These are phyloP conservation scores for Seira sanloemensis DNA, from an alignment of 2,888 invertebrate species.

Conservation along the genomic window DNA sequence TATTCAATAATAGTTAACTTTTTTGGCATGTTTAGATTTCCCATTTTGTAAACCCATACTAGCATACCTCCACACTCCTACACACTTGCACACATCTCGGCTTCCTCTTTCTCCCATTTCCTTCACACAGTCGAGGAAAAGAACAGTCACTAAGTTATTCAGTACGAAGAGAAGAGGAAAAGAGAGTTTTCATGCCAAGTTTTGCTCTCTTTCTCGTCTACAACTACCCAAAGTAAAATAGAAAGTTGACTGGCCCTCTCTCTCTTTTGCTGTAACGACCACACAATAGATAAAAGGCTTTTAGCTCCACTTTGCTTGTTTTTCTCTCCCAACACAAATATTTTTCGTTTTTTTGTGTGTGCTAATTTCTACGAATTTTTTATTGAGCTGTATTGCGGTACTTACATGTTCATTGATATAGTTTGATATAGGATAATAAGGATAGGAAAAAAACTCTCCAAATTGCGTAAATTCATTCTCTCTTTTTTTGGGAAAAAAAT, in stretches of 20 bases:
- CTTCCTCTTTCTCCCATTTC: slow-evolving; percentile 26
- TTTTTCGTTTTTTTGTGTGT: not conserved
- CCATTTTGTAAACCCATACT: not conserved
- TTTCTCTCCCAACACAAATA: not conserved
- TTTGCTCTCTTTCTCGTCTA: not conserved
- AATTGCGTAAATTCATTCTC: not conserved
- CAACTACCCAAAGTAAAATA: not conserved
- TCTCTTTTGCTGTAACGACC: slow-evolving; percentile 2
- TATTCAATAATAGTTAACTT: not conserved
- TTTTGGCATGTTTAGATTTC: not conserved
- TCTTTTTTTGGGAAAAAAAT: not conserved
- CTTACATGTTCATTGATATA: not conserved
- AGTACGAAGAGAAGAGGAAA: slow-evolving; percentile 32
- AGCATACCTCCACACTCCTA: not conserved
- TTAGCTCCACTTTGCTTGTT: not conserved
- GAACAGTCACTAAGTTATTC: slow-evolving; percentile 53
- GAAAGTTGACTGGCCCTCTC: slow-evolving; percentile 37
- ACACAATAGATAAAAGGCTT: slow-evolving; percentile 27
- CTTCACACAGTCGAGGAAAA: not conserved
- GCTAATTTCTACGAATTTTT: not conserved
- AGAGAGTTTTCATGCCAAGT: slow-evolving; percentile 43
- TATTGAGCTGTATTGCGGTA: slow-evolving; percentile 1
- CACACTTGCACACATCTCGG: not conserved
- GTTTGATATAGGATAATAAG: not conserved
- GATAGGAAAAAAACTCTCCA: not conserved